These are phyloP conservation scores for Lathamus discolor DNA, from an alignment of 2,113 vertebrate genomes.

Conservation along the genomic window DNA sequence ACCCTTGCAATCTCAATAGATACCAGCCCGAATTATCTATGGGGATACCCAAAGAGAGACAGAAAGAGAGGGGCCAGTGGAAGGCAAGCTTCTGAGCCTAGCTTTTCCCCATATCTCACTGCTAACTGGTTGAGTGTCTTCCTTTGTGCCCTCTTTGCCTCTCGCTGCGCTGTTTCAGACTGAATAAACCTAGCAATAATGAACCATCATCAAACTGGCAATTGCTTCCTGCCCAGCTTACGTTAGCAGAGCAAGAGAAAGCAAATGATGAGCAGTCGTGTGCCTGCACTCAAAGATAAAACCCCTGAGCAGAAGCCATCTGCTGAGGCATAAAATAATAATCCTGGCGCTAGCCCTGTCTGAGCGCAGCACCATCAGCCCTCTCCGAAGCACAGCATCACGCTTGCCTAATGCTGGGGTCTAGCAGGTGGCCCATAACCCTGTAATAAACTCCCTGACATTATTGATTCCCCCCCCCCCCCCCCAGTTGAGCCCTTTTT, in stretches of 20 bases:
- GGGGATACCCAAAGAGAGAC: background rate
- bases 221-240: conserved; percentile 58
- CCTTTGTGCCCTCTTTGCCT: conserved; percentile 19
- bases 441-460: conserved; percentile 35
- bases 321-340: conserved; percentile 71
- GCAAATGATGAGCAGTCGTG: conserved; percentile 52
- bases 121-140: background rate
- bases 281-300: conserved; percentile 63
- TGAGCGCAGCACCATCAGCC: conserved; percentile 53
- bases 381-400: conserved; percentile 10
- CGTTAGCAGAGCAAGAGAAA: conserved; percentile 42
- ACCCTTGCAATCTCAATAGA: background rate
- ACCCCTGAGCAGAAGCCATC: conserved; percentile 67
- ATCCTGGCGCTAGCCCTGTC: conserved; percentile 42
- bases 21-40: background rate
- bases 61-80: background rate
- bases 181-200: conserved; percentile 22
- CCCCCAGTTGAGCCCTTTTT: background rate
- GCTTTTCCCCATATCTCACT: background rate
- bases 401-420: background rate
- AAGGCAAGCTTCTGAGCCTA: background rate
- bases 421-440: conserved; percentile 67
- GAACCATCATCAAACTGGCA: conserved; percentile 28
- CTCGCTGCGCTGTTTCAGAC: conserved; percentile 32
- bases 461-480: conserved; percentile 38